Evolutionary conservation across 2,797 vertebrate genomes (phyloP).

Genomic region (Rhincodon typus): DNA sequence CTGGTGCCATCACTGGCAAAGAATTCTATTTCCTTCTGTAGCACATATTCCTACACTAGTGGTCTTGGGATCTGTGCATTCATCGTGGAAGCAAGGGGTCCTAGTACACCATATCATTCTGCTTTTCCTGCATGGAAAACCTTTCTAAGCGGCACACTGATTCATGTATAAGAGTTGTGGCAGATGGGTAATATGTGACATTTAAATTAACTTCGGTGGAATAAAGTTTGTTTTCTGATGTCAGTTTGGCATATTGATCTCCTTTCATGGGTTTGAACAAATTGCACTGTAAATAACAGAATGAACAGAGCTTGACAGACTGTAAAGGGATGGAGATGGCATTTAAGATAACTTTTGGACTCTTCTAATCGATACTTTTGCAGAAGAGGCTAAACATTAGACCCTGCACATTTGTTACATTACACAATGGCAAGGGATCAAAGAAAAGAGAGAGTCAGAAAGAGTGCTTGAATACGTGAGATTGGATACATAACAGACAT

Average conservation of each 20-base stretch:
- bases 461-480: neutral
- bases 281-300: neutral
- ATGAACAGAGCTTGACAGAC: neutral
- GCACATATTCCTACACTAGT: too few species aligned
- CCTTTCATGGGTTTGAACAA: neutral
- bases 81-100: neutral
- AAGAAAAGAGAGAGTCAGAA: neutral
- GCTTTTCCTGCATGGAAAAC: neutral
- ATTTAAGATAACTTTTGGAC: neutral
- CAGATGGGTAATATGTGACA: too few species aligned
- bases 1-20: neutral
- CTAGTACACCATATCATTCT: neutral
- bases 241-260: neutral
- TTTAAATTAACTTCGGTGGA: too few species aligned
- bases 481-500: neutral
- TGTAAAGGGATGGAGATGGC: neutral
- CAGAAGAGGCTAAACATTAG: neutral
- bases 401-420: neutral
- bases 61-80: neutral
- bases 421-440: neutral
- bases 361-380: slow-evolving; percentile 17
- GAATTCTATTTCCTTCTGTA: neutral
- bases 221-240: slow-evolving; percentile 5
- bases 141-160: neutral
- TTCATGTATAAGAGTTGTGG: neutral